Base-by-base conservation (phyloP, 2,797 vertebrate species). In the Pipistrellus pipistrellus region DNA sequence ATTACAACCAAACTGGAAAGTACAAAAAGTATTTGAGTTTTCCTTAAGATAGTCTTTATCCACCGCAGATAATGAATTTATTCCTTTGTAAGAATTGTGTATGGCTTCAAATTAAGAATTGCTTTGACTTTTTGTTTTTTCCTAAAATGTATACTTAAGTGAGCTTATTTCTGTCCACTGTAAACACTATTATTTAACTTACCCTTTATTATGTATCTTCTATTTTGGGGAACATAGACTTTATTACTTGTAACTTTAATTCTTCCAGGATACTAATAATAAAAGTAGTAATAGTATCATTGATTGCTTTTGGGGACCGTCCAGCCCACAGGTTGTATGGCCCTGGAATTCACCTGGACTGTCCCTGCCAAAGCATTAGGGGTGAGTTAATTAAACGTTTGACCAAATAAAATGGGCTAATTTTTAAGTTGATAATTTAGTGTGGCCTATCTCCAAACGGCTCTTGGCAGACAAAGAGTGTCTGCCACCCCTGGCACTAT, bases 41-140 rank as follows among this genome's bases (percentile, higher is more conserved):
- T 51, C 41, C 85, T 93, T 30, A 85, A 75, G 68, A 48, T 35
- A 85, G 30, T 81, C 59, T 89, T 92, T 92, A 75, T 14, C 32
- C 53, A 59, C 27, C 32, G 32, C 17, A 85, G 66, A 68, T 89
- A 80, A 73, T 89, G 27, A 89, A 80, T 53, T 59, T 86, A 76
- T 44, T 15, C 48, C 7, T 75, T 82, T 90, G 51, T 13, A 76
- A 82, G 84, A 86, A 90, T 76, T 82, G 35, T 73, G 25, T 76
- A 20, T n/a, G 44, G 17, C 18, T 59, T 85, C 23, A 81, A 76
- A 59, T 59, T 62, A 93, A 62, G 18, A 86, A 55, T 86, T 82
- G 30, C 12, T 85, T 81, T 69, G 88, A n/a, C 20, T 62, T 93
- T 93, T 84, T 77, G 23, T 11, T 44, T 93, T 85, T 85, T 86